Base-by-base conservation (phyloP, 2,797 vertebrate species). In the Schizothorax lantsangensis region DNA sequence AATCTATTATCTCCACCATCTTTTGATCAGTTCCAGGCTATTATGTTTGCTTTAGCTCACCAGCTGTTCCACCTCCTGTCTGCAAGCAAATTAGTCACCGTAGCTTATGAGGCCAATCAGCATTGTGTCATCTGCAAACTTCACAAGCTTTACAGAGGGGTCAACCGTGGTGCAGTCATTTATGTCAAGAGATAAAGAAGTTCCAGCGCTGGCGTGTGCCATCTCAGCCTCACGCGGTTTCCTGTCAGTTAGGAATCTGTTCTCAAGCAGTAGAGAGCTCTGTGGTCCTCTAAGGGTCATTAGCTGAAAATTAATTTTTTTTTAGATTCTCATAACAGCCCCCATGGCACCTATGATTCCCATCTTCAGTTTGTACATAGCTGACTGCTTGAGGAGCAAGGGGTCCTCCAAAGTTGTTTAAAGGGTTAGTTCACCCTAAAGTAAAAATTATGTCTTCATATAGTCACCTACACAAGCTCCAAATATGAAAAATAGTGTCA, bases 91-190 rank as follows among this genome's bases (percentile, higher is more conserved):
- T 83, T 83, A 57, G 33, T 57, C 49, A 83, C 5, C 23, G 36
- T 8, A 43, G 81, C 36, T 83, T 74, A 73, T 83, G 69, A 83
- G 69, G 52, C 54, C 81, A 73, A 83, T 59, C 81, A 45, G 19
- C 36, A 36, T 7, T 40, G 75, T 79, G 49, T 71, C 52, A 73
- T 59, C 81, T 26, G 81, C 49, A 43, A 64, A 54, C 68, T 71
- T 83, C 38, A 59, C 23, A 15, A 21, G 68, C 49, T 73, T 23
- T 5, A 72, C 36, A 59, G 36, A 33, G 69, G 45, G 49, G 69
- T 83, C 81, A 74, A 23, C 23, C 0, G n/a, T 62, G 52, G 38
- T 30, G 69, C n/a, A 30, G 68, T 19, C 47, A 30, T 72, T 26
- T 45, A 33, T 49, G 43, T 10, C 0, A 5, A 71, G 47, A 72